These are phyloP conservation scores for Parnassius apollo DNA, from an alignment of 2,888 invertebrate species.

Conservation along the genomic window DNA sequence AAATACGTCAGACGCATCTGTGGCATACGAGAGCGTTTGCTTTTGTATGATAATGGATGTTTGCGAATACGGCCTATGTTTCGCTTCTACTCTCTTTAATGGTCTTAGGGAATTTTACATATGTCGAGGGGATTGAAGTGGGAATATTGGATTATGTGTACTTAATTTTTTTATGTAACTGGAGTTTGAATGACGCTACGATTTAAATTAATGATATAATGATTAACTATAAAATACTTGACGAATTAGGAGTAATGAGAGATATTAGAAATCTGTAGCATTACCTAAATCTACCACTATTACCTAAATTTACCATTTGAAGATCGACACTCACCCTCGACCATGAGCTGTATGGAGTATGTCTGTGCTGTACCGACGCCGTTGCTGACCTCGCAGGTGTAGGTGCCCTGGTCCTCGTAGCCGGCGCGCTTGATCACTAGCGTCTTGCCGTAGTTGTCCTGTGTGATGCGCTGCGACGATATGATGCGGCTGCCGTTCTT, in stretches of 20 bases:
- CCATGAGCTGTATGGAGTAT: constrained; percentile 90
- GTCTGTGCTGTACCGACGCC: constrained; percentile 93
- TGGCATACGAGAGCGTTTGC: constrained; percentile 8
- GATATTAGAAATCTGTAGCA: no score
- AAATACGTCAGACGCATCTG: not conserved
- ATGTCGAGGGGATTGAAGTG: no score
- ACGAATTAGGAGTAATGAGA: no score
- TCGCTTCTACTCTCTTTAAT: constrained; percentile 10
- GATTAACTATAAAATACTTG: no score
- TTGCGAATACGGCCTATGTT: constrained; percentile 1
- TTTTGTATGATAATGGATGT: constrained; percentile 22
- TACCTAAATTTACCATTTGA: no score
- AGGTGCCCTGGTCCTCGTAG: constrained; percentile 94
- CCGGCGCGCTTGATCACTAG: constrained; percentile 92
- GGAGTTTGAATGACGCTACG: no score
- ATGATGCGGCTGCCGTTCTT: constrained; percentile 88
- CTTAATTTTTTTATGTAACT: no score
- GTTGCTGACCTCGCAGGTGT: constrained; percentile 96
- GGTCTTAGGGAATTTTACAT: constrained; percentile 14
- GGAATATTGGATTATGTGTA: no score
- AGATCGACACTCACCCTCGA: constrained; percentile 77
- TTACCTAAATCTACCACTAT: no score
- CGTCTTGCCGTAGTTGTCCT: constrained; percentile 97
- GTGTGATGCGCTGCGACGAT: constrained; percentile 87
- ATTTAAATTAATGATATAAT: no score